These are phyloP conservation scores for Troides oblongomaculatus DNA, from an alignment of 2,888 invertebrate species.

Conservation along the genomic window DNA sequence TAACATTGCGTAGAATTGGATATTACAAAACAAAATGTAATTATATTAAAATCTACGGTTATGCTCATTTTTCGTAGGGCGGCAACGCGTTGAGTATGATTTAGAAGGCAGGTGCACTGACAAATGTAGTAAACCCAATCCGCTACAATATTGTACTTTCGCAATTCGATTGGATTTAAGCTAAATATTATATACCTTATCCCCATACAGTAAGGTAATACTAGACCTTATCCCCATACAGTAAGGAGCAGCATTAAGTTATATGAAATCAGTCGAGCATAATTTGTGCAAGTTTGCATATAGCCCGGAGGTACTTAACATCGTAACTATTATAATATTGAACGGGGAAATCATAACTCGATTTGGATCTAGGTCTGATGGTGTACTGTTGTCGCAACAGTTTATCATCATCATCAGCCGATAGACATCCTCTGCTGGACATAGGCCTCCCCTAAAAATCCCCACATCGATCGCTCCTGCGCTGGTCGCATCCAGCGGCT, in stretches of 20 bases:
- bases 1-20: too few relatives aligned
- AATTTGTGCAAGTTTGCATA: not conserved
- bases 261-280: not conserved
- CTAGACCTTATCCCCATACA: not conserved
- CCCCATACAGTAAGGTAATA: not conserved
- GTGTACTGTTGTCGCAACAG: too few relatives aligned
- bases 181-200: not conserved
- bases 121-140: conserved; percentile 11
- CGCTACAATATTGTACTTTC: conserved; percentile 7
- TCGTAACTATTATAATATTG: conserved; percentile 4
- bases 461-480: too few relatives aligned
- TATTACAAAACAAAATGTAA: too few relatives aligned
- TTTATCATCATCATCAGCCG: too few relatives aligned
- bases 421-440: too few relatives aligned
- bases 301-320: conserved; percentile 8
- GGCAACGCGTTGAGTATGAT: not conserved
- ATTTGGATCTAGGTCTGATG: not conserved
- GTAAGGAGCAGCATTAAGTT: not conserved
- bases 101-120: conserved; percentile 6
- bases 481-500: too few relatives aligned
- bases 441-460: too few relatives aligned
- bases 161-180: not conserved
- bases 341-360: conserved; percentile 17
- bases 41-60: not conserved
- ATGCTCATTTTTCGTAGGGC: not conserved